Conservation (phyloP, 2,113 vertebrate species). For the Chaetorhynchus papuensis region DNA sequence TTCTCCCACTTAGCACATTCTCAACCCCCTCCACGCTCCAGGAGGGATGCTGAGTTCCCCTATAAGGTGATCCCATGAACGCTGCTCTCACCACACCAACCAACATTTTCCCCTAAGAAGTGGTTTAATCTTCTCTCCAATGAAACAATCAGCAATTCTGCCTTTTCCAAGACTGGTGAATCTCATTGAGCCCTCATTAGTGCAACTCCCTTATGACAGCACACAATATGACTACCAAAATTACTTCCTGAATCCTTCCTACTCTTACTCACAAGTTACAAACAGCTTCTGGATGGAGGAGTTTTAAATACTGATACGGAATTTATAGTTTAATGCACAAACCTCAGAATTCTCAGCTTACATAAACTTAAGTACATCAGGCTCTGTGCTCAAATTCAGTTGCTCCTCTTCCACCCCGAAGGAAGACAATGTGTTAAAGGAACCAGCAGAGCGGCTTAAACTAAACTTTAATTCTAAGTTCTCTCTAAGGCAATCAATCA, state of each 20-base stretch:
- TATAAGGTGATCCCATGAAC: rapidly evolving
- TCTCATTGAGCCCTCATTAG: not conserved
- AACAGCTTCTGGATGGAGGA: not conserved
- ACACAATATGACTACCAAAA: not conserved
- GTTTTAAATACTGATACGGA: not conserved
- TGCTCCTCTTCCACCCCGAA: not conserved
- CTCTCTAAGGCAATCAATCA: not conserved
- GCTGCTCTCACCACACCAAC: not conserved
- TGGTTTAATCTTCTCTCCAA: not conserved
- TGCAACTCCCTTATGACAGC: not conserved
- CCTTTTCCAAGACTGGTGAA: not conserved
- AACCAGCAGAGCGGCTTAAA: not conserved
- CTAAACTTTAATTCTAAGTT: not conserved
- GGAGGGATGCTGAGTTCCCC: not conserved
- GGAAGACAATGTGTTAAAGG: not conserved
- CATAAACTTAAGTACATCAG: not conserved
- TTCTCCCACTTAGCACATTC: not conserved
- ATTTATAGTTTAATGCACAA: not conserved
- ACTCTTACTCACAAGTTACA: not conserved
- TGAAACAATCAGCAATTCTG: not conserved
- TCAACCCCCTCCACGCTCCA: not conserved
- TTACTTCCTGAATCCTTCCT: not conserved
- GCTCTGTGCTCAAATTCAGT: not conserved
- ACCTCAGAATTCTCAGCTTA: not conserved
- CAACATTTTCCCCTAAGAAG: no score